phyloP scores from a whole-genome alignment of 2,113 vertebrate species.

The Zeus faber region DNA sequence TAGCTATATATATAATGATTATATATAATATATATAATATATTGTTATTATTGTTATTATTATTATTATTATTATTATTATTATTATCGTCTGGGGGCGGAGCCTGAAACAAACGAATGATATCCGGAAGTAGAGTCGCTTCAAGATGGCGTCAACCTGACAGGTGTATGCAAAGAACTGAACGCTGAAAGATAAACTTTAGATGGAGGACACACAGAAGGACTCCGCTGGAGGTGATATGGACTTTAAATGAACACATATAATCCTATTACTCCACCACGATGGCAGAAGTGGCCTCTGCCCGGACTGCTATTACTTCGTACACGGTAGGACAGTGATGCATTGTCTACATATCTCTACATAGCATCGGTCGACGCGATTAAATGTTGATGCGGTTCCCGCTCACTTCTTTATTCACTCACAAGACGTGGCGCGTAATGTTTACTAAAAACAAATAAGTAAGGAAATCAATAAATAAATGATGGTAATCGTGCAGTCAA shows the following conservation, averaged over 20 bases:
- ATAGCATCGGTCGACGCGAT: background rate
- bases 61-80: too few relatives aligned
- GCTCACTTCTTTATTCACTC: too few relatives aligned
- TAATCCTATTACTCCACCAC: background rate
- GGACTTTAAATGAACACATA: background rate
- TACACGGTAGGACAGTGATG: conserved; percentile 6
- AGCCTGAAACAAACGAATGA: conserved; percentile 8
- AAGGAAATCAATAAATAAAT: background rate
- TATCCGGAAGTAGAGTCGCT: conserved; percentile 48
- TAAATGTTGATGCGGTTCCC: background rate
- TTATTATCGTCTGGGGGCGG: too few relatives aligned
- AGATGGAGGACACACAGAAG: background rate
- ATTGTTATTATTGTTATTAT: too few relatives aligned
- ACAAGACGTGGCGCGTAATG: too few relatives aligned
- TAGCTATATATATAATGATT: too few relatives aligned
- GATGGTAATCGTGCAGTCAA: background rate
- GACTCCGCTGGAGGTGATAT: too few relatives aligned
- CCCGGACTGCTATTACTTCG: background rate
- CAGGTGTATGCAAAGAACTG: background rate
- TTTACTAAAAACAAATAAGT: background rate
- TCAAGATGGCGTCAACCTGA: conserved; percentile 16
- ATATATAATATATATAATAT: too few relatives aligned
- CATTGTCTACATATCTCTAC: background rate
- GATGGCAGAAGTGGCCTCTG: background rate
- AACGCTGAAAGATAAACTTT: background rate